phyloP scores from a whole-genome alignment of 2,888 invertebrate species.

The Drosophila paramelanica region DNA sequence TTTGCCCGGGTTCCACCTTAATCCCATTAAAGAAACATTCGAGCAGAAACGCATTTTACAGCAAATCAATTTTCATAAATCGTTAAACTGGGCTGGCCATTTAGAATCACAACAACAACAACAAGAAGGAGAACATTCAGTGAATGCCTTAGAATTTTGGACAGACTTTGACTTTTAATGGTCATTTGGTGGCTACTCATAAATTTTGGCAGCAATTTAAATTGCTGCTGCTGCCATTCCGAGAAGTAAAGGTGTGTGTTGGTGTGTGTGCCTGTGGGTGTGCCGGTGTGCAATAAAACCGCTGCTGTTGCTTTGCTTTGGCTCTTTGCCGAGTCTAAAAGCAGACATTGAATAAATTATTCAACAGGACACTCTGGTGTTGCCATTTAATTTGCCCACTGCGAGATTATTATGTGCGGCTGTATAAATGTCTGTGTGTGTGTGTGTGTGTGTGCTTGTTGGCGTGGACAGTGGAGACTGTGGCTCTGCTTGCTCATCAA shows the following conservation, averaged over 20 bases:
- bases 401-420: slow-evolving; percentile 58
- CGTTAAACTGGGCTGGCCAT: slow-evolving; percentile 57
- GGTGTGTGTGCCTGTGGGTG: slow-evolving; percentile 24
- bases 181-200: slow-evolving; percentile 73
- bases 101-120: slow-evolving; percentile 33
- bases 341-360: slow-evolving; percentile 81
- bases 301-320: slow-evolving; percentile 53
- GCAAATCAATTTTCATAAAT: slow-evolving; percentile 79
- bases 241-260: not conserved
- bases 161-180: slow-evolving; percentile 70
- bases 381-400: slow-evolving; percentile 64
- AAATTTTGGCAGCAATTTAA: slow-evolving; percentile 72
- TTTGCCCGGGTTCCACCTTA: slow-evolving; percentile 13
- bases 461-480: slow-evolving; percentile 30
- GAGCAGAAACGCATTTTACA: slow-evolving; percentile 35
- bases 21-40: slow-evolving; percentile 54
- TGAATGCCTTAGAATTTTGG: slow-evolving; percentile 36
- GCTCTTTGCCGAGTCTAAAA: slow-evolving; percentile 65
- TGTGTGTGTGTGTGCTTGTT: slow-evolving; percentile 4
- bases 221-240: slow-evolving; percentile 48
- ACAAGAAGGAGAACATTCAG: slow-evolving; percentile 14
- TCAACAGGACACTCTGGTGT: slow-evolving; percentile 43
- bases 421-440: slow-evolving; percentile 7
- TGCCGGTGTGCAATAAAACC: slow-evolving; percentile 68
- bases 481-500: slow-evolving; percentile 69